Percentiles rank a stretch among this genome's conserved stretches.
These are phyloP conservation scores for Mastigias papua DNA, from an alignment of 30 jellyfish, hydroid and myxozoan genomes.

Conservation along the genomic window DNA sequence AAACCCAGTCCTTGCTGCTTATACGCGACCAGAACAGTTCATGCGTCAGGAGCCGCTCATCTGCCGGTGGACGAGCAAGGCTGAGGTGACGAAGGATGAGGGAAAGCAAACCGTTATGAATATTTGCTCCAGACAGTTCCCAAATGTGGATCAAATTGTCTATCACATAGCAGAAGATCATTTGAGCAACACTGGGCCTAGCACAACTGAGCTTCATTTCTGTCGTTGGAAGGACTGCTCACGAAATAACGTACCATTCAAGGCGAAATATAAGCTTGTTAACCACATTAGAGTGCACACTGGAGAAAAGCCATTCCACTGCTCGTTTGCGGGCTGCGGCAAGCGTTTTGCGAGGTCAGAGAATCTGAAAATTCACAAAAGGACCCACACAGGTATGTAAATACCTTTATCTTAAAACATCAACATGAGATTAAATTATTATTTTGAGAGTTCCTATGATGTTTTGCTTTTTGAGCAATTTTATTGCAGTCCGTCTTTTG, in stretches of 20 bases:
- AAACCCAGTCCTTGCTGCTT: conserved; percentile 54
- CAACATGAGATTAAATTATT: background rate
- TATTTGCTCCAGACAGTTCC: conserved; percentile 80
- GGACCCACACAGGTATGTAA: conserved; percentile 91
- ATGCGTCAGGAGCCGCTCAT: conserved; percentile 66
- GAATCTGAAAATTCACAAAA: conserved; percentile 89
- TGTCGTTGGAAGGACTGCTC: conserved; percentile 97
- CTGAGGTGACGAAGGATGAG: conserved; percentile 41
- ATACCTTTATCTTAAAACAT: background rate
- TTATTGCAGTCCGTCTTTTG: too few species aligned
- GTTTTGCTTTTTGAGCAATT: background rate
- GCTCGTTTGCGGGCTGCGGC: conserved; percentile 96
- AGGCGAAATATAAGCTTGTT: conserved; percentile 94
- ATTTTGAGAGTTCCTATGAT: background rate
- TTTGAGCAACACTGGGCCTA: conserved; percentile 77
- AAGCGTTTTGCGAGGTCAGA: conserved; percentile 94
- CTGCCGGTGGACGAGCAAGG: conserved; percentile 68
- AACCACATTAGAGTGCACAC: conserved; percentile 92
- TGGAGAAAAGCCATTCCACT: too few species aligned
- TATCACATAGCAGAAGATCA: conserved; percentile 93
- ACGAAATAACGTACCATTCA: conserved; percentile 86
- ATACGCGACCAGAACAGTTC: conserved; percentile 73
- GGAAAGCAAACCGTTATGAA: conserved; percentile 44
- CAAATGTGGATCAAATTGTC: conserved; percentile 80
- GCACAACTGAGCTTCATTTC: conserved; percentile 86